Evolutionary conservation across 2,113 vertebrate species (phyloP).

Genomic region (Megatriorchis doriae): DNA sequence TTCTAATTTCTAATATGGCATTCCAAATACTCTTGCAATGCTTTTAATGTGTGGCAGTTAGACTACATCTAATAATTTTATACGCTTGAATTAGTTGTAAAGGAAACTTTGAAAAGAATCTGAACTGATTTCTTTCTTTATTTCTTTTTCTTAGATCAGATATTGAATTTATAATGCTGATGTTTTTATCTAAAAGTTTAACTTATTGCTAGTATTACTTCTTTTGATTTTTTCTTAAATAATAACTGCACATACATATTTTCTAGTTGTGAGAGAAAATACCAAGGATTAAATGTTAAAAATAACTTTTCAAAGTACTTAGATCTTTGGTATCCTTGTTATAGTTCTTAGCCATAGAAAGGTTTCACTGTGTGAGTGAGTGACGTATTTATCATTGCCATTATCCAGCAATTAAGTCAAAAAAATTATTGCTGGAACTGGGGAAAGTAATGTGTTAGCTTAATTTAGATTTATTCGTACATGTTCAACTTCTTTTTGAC

Average conservation of each 20-base stretch:
- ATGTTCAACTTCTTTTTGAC: conserved; percentile 29
- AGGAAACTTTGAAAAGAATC: neutral
- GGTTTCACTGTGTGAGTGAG: neutral
- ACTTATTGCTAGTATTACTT: neutral
- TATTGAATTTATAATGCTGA: neutral
- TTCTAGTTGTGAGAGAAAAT: neutral
- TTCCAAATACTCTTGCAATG: neutral
- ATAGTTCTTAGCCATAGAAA: neutral
- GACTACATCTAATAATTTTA: neutral
- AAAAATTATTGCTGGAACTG: neutral
- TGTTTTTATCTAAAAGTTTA: neutral
- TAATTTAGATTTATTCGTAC: conserved; percentile 18
- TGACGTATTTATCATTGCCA: neutral
- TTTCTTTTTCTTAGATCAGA: neutral
- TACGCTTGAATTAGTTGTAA: neutral
- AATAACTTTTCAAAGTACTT: neutral
- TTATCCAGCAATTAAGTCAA: neutral
- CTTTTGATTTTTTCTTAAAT: neutral
- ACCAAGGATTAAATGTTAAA: neutral
- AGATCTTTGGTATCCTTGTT: neutral
- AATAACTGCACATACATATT: neutral
- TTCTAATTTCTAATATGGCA: neutral
- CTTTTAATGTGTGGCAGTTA: neutral
- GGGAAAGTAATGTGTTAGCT: conserved; percentile 1
- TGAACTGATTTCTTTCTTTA: neutral